Base-by-base conservation (phyloP, 2,113 vertebrate species). In the Morone chrysops region DNA sequence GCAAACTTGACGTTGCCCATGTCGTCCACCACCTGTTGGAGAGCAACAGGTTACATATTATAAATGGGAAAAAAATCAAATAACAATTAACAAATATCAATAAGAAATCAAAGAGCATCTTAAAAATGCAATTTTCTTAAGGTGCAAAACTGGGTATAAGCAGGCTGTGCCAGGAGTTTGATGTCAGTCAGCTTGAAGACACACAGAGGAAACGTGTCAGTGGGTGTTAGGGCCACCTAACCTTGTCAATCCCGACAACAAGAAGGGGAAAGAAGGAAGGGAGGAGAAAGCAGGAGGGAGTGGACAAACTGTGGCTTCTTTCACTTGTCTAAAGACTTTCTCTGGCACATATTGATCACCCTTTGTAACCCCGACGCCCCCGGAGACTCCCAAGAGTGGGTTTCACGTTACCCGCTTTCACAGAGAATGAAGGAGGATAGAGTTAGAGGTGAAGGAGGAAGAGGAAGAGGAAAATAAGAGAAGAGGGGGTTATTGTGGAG, bases 1-100 rank as follows among this genome's bases (percentile, higher is more conserved):
- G 96, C 95, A 94, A 99, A 97, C 87, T 97, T 98, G 78, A 97
- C 93, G 3, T 87, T 95, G 36, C 95, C 96, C 96, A 99, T 95
- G 53, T 96, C 96, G 5, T 98, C 97, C 1, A 97, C 95, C 54
- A 97, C 91, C 97, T 99, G 96, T 86, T 63, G 70, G 54, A 87
- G 38, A 87, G 36, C 50, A 81, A 84, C 56, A 81, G 38, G 43
- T 84, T 25, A 63, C 22, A 54, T 48, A n/a, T 48, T 40, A 63
- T 25, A 51, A 17, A 63, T 59, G n/a, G 2, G 47, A 40, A 56
- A 53, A 57, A 56, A 13, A 47, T 8, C 20, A 66, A 67, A 50
- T 10, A 85, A 14, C 20, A 54, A 11, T 45, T 0, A 5, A 3
- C 4, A 51, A 50, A 57, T 70, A 47, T 61, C 31, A 31, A 17